These are phyloP conservation scores for Hydraecia micacea DNA, from an alignment of 2,888 invertebrate species.

Conservation along the genomic window DNA sequence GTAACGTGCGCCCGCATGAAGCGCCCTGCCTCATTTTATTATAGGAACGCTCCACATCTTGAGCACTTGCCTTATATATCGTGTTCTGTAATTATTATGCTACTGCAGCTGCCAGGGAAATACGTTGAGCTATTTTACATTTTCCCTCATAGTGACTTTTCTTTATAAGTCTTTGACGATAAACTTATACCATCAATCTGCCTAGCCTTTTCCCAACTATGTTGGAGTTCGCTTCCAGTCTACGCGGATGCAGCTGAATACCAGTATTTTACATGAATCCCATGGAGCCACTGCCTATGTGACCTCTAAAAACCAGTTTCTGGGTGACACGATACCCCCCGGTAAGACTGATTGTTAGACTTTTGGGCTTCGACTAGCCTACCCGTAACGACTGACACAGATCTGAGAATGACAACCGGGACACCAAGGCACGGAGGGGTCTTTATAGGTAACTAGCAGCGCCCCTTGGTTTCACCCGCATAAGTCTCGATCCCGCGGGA, in stretches of 20 bases:
- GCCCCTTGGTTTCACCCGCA: too few species aligned
- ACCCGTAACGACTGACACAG: background rate
- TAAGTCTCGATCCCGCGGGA: too few species aligned
- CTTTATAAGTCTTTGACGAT: background rate
- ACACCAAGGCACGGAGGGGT: background rate
- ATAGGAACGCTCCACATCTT: constrained; percentile 70
- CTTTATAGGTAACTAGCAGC: background rate
- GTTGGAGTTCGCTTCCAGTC: background rate
- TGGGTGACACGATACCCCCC: background rate
- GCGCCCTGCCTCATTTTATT: constrained; percentile 75
- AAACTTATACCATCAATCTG: background rate
- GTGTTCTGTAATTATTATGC: constrained; percentile 38
- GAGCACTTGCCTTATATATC: constrained; percentile 58
- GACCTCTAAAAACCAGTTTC: background rate
- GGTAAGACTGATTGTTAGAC: background rate
- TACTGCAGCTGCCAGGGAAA: constrained; percentile 57
- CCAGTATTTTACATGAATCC: background rate
- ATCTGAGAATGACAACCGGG: background rate
- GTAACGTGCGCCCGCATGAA: constrained; percentile 81
- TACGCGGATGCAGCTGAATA: background rate
- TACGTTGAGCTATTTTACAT: constrained; percentile 45
- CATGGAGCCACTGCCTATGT: too few species aligned
- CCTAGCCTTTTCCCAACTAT: background rate
- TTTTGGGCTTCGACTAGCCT: background rate
- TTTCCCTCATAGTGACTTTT: constrained; percentile 2